Evolutionary conservation across 2,888 invertebrate genomes (phyloP).

Genomic region (Ceramica pisi): DNA sequence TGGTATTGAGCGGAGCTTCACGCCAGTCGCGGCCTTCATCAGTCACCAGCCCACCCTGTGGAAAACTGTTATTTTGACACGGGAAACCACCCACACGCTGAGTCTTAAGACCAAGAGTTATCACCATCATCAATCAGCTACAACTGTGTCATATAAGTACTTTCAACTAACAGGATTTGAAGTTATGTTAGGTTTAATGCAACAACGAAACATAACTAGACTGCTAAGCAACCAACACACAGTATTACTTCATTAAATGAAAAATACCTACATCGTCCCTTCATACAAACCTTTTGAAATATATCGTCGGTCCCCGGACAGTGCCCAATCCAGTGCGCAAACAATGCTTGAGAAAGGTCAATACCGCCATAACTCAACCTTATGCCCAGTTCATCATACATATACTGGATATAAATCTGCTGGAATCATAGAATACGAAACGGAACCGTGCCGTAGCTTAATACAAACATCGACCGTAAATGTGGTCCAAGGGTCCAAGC

Average conservation of each 20-base stretch:
- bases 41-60: no score
- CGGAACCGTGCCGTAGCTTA: neutral
- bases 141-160: no score
- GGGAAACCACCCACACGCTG: no score
- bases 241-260: conserved; percentile 28
- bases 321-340: conserved; percentile 43
- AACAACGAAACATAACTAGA: neutral
- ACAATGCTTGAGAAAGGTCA: conserved; percentile 62
- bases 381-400: conserved; percentile 55
- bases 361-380: conserved; percentile 61
- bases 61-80: no score
- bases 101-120: no score
- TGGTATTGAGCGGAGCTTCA: no score
- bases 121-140: no score
- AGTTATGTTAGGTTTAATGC: neutral
- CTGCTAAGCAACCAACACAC: neutral
- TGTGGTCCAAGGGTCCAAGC: no score
- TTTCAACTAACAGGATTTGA: no score
- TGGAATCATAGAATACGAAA: neutral
- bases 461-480: no score
- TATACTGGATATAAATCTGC: conserved; percentile 15
- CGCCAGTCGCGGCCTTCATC: no score
- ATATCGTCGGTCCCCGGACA: conserved; percentile 35
- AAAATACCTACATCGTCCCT: conserved; percentile 13
- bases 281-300: conserved; percentile 45